Conservation (phyloP, 2,888 invertebrate genomes). For the Pinctada fucata region DNA sequence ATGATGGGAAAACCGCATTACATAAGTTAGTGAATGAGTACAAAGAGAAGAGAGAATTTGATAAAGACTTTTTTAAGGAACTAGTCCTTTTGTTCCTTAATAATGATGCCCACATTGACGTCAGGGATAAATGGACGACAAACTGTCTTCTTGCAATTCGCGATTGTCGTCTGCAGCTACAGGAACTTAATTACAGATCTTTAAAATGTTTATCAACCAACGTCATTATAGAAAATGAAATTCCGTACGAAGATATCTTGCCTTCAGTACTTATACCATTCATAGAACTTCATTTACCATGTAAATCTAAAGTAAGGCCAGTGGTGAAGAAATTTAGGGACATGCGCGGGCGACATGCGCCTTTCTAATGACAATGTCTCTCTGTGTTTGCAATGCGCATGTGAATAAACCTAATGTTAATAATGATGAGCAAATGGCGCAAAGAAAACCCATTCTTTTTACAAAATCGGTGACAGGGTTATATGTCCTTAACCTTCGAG, state of each 20-base stretch:
- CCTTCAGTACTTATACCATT: slow-evolving; percentile 15
- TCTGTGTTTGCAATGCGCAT: too few species aligned
- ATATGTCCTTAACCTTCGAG: too few species aligned
- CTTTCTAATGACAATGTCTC: too few species aligned
- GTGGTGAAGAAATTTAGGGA: too few species aligned
- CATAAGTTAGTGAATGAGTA: neutral
- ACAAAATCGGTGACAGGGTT: too few species aligned
- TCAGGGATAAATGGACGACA: neutral
- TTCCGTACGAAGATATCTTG: slow-evolving; percentile 14
- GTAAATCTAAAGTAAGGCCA: too few species aligned
- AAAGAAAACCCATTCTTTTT: too few species aligned
- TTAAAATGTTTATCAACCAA: slow-evolving; percentile 22
- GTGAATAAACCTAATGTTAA: too few species aligned
- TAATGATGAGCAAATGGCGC: too few species aligned
- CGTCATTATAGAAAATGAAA: slow-evolving; percentile 19
- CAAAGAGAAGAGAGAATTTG: too few species aligned
- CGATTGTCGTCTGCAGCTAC: neutral
- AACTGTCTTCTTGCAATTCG: slow-evolving; percentile 6
- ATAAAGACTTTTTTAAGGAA: neutral
- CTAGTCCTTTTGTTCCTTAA: slow-evolving; percentile 10
- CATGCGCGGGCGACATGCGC: too few species aligned
- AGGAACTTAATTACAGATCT: slow-evolving; percentile 16
- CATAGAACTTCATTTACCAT: slow-evolving; percentile 17
- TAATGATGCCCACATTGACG: slow-evolving; percentile 22
- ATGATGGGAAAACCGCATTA: neutral